Percentiles rank a stretch among this genome's conserved stretches.
phyloP scores from a whole-genome alignment of 2,797 vertebrate genomes.

The Anabacerthia variegaticeps region DNA sequence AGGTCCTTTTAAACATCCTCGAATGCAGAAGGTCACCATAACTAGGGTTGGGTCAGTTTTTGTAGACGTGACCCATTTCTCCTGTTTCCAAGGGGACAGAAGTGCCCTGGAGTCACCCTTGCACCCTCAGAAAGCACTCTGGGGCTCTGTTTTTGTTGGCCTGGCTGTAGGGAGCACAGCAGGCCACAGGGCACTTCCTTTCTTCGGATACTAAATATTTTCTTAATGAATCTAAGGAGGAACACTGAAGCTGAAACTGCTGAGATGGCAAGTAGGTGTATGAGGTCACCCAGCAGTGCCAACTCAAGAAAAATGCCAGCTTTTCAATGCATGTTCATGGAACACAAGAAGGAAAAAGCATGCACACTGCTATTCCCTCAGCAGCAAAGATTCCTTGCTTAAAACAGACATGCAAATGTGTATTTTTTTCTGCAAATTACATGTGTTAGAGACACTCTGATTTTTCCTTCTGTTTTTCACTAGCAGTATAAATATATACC shows the following conservation, averaged over 20 bases:
- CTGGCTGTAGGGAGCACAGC: not conserved
- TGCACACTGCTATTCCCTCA: not conserved
- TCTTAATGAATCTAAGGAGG: slow-evolving; percentile 29
- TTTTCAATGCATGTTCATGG: not conserved
- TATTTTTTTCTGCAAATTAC: slow-evolving; percentile 37
- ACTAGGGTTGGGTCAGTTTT: not conserved
- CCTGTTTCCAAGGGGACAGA: not conserved
- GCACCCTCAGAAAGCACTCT: not conserved
- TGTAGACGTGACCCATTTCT: not conserved
- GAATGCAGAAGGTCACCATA: not conserved
- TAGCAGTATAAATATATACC: slow-evolving; percentile 1
- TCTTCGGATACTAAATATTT: slow-evolving; percentile 40
- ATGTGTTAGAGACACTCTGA: slow-evolving; percentile 2
- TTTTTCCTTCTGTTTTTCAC: slow-evolving; percentile 45
- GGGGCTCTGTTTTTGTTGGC: not conserved
- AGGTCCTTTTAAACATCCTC: not conserved
- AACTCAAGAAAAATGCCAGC: not conserved
- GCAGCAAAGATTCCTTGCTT: slow-evolving; percentile 15
- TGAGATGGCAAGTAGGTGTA: slow-evolving; percentile 11
- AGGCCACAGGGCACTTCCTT: not conserved
- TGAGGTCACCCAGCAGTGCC: not conserved
- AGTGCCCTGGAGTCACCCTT: not conserved
- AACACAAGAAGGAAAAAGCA: not conserved
- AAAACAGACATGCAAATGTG: not conserved
- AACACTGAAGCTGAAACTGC: slow-evolving; percentile 17